Evolutionary conservation across 1,140 invertebrate species (phyloP), one percentile per base, ranked within the genome.

Genomic region (Drosophila ambigua): DNA sequence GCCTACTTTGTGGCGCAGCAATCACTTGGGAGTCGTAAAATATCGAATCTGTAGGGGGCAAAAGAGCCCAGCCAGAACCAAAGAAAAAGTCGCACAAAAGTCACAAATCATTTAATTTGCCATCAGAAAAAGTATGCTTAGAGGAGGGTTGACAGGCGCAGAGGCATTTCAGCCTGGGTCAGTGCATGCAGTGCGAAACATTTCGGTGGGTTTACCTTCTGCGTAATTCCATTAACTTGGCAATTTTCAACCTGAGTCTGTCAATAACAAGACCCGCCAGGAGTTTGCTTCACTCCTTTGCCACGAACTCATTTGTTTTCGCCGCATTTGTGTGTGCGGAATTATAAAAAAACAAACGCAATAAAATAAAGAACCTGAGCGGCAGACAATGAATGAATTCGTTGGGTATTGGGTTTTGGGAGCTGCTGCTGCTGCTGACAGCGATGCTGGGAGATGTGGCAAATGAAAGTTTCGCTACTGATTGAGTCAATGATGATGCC

Each of bases 401-500:
- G 31, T 55, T 58, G 67, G 43, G 60, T 39, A 57, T 44, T 55
- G 43, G 39, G 31, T 74, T 7, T 44, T 59, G 35, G 31, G 3
- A 35, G 23, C 23, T 24, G 23, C 23, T 16, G 16, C 16, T 24
- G 35, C 35, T 59, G 43, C 52, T 48, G 51, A 35, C 59, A 41
- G 46, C 63, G 41, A 73, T 71, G 15, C 13, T 45, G 44, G 20
- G 65, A 39, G 35, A 39, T 73, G 72, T 76, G 82, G 73, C 74
- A 76, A 75, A 82, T 77, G 83, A 77, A 85, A 88, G 63, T 82
- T 88, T 73, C 68, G 62, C 61, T 88, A 67, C 76, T 83, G 83
- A 88, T 88, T 85, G 82, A 88, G 76, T 83, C 84, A 83, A 88
- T 88, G 84, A 88, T 88, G 83, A 88, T 82, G 72, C 76, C 76